Evolutionary conservation across 2,113 vertebrate species (phyloP).

Genomic region (Sapayoa aenigma): DNA sequence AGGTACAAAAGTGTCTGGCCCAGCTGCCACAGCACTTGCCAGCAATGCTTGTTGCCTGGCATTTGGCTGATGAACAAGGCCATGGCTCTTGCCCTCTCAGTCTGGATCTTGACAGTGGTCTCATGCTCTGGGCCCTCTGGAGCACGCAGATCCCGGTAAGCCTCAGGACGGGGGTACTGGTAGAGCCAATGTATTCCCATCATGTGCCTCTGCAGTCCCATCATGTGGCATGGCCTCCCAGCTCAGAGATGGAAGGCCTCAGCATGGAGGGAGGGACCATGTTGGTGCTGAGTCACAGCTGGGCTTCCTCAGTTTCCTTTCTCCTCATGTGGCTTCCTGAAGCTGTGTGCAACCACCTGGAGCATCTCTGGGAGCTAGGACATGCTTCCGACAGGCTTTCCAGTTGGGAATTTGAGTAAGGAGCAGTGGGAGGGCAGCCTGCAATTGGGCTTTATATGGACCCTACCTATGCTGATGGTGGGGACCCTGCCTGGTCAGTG

Average conservation of each 20-base stretch:
- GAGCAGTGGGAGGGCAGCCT: background rate
- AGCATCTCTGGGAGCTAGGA: background rate
- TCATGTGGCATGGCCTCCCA: accelerated
- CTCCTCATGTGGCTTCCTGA: background rate
- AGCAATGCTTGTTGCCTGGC: accelerated
- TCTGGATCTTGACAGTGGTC: background rate
- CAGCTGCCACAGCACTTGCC: background rate
- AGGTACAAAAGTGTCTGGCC: background rate
- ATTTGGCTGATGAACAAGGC: background rate
- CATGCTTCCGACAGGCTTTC: background rate
- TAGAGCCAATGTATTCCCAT: accelerated
- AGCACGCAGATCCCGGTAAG: accelerated
- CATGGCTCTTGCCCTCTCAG: background rate
- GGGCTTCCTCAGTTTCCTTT: background rate
- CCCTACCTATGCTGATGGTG: background rate
- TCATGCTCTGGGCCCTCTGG: background rate
- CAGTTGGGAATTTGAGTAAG: background rate
- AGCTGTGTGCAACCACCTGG: background rate
- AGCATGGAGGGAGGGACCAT: accelerated
- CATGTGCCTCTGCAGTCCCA: accelerated
- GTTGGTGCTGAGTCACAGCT: background rate
- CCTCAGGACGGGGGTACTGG: background rate
- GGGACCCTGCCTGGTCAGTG: background rate
- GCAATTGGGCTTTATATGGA: accelerated
- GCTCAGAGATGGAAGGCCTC: background rate